Evolutionary conservation across 2,113 vertebrate species (phyloP).

Genomic region (Trematomus loennbergii): DNA sequence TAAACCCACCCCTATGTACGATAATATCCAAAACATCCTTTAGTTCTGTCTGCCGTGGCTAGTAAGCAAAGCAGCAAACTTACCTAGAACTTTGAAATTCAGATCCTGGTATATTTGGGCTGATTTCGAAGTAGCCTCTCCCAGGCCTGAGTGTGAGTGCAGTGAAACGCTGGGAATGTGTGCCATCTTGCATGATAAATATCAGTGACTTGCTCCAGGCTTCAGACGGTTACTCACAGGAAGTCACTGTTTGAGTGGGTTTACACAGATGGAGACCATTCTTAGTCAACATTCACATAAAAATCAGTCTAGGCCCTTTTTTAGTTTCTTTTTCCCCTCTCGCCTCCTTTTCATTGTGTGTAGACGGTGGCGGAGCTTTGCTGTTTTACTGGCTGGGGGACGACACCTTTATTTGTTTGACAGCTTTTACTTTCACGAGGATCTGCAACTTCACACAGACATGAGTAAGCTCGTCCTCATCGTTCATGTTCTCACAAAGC

Average conservation of each 20-base stretch:
- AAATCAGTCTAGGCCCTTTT: conserved; percentile 64
- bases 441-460: conserved; percentile 26
- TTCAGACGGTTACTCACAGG: conserved; percentile 78
- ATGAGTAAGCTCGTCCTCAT: conserved; percentile 8
- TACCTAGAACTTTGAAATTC: conserved; percentile 16
- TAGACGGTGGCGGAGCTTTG: conserved; percentile 36
- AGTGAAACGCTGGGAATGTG: conserved; percentile 58
- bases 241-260: conserved; percentile 76
- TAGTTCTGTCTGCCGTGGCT: too few species aligned
- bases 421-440: conserved; percentile 41
- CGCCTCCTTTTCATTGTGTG: conserved; percentile 47
- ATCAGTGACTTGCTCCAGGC: conserved; percentile 73
- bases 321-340: conserved; percentile 17
- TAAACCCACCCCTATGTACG: not conserved
- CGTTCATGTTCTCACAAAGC: not conserved
- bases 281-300: conserved; percentile 79
- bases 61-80: not conserved
- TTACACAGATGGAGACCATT: conserved; percentile 82
- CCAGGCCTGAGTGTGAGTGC: conserved; percentile 4
- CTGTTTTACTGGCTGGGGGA: conserved; percentile 42
- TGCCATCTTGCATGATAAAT: conserved; percentile 72
- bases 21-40: not conserved
- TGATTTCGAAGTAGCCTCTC: not conserved
- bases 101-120: not conserved
- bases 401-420: conserved; percentile 57